Base-by-base conservation (phyloP, 2,888 invertebrate genomes). In the Drosophila birchii region DNA sequence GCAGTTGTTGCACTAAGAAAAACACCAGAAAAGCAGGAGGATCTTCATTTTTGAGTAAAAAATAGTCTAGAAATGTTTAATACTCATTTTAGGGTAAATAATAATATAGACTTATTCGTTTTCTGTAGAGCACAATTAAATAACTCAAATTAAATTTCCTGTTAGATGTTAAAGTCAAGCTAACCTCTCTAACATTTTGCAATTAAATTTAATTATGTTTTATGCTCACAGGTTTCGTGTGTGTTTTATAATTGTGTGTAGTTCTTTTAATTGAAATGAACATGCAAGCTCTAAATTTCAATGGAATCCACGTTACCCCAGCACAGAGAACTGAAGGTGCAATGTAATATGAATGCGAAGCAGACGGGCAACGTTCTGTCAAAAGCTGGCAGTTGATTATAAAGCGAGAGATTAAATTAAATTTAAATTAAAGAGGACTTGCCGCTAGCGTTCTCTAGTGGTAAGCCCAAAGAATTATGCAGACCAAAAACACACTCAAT, bases 151-250 rank as follows among this genome's bases (percentile, higher is more conserved):
- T n/a, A 16, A 44, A 23, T 14, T 44, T 8, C 11, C n/a, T 12
- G 29, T 49, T 12, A 23, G 12, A 23, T 8, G 14, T 4, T 14
- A 49, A 2, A 20, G 4, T 3, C 23, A 23, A 23, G 18, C 0
- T 9, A 20, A 9, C 1, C 29, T 44, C 56, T 61, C 64, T 12
- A 12, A 11, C 32, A n/a, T 41, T 45, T 29, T 44, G n/a, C 69
- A 80, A 78, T 88, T 86, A 83, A 86, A 84, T 88, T 88, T 80
- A 76, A 78, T 76, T 76, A 45, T 86, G n/a, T 62, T 60, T 32
- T n/a, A 29, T 60, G 39, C 55, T 45, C 44, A 43, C 59, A 59
- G n/a, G 59, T 39, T 44, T 43, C 20, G 3, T 26, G 23, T 23
- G 23, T 9, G 7, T 16, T 61, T 68, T 76, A 80, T 87, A 86